Conservation (phyloP, 1,140 invertebrate species). For the Pseudomyrmex dendroicus region DNA sequence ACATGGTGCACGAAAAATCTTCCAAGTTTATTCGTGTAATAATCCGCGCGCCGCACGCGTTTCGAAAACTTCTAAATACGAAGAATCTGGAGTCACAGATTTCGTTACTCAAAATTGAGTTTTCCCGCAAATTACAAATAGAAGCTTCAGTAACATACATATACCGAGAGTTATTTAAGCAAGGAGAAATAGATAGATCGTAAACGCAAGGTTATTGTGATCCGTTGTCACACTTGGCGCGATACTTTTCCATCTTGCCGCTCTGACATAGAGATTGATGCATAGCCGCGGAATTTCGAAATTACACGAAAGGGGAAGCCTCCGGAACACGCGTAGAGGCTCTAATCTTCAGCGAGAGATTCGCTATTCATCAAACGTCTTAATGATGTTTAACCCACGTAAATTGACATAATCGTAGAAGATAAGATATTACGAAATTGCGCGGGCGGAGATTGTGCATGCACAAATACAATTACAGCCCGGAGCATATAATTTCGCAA, state of each 20-base stretch:
- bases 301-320: neutral
- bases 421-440: conserved; percentile 44
- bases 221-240: conserved; percentile 29
- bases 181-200: conserved; percentile 30
- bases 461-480: conserved; percentile 64
- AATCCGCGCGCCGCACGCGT: neutral
- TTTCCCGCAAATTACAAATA: conserved; percentile 34
- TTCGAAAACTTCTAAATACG: too few species aligned
- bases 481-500: conserved; percentile 3
- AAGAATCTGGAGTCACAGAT: conserved; percentile 35
- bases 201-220: conserved; percentile 39
- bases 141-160: conserved; percentile 35
- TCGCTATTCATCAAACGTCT: conserved; percentile 48
- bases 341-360: conserved; percentile 27
- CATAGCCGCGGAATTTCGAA: neutral
- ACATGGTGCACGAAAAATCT: neutral
- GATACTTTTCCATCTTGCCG: conserved; percentile 9
- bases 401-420: conserved; percentile 39
- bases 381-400: conserved; percentile 53
- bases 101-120: conserved; percentile 2
- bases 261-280: conserved; percentile 14
- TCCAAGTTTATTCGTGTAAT: conserved; percentile 5
- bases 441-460: neutral
- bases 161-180: conserved; percentile 30
- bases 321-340: neutral